A percentile compares a stretch with the other conserved stretches of the same genome.
Conservation (phyloP, 2,888 invertebrate species). For the Archips crataeganus region DNA sequence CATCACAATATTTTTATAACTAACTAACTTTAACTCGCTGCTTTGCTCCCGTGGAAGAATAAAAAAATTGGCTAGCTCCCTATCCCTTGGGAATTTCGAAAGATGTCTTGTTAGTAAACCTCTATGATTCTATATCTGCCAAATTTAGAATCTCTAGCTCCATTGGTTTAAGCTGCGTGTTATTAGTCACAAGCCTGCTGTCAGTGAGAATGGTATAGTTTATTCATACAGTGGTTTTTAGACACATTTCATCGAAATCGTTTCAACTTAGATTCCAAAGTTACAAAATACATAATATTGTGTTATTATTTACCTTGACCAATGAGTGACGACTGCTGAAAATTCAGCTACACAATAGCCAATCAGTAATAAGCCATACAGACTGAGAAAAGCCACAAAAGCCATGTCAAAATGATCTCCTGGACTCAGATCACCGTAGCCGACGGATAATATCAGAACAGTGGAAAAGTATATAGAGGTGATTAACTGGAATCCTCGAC, state of each 20-base stretch:
- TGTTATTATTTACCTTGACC: constrained; percentile 57
- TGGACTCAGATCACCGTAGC: constrained; percentile 79
- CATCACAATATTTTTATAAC: constrained; percentile 33
- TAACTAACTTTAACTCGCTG: not conserved
- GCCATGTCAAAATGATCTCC: constrained; percentile 78
- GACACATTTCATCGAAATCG: not conserved
- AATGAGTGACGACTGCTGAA: constrained; percentile 79
- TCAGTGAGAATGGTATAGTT: too few relatives aligned
- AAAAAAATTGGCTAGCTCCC: too few relatives aligned
- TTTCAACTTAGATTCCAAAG: not conserved
- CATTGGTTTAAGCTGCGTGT: too few relatives aligned
- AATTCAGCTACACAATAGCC: constrained; percentile 83
- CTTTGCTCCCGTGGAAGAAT: too few relatives aligned
- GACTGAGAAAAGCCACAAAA: constrained; percentile 74
- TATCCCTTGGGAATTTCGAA: too few relatives aligned
- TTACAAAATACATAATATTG: not conserved
- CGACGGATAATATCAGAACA: constrained; percentile 72
- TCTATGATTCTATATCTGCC: too few relatives aligned
- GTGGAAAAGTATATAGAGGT: constrained; percentile 80
- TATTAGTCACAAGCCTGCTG: too few relatives aligned
- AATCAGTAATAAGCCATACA: constrained; percentile 77
- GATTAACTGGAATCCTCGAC: constrained; percentile 67
- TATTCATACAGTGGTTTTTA: not conserved
- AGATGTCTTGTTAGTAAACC: too few relatives aligned
- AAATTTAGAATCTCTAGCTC: too few relatives aligned